A percentile compares a stretch with the other conserved stretches of the same genome.
Conservation (phyloP, 2,888 invertebrate species). For the Chrysodeixis includens region DNA sequence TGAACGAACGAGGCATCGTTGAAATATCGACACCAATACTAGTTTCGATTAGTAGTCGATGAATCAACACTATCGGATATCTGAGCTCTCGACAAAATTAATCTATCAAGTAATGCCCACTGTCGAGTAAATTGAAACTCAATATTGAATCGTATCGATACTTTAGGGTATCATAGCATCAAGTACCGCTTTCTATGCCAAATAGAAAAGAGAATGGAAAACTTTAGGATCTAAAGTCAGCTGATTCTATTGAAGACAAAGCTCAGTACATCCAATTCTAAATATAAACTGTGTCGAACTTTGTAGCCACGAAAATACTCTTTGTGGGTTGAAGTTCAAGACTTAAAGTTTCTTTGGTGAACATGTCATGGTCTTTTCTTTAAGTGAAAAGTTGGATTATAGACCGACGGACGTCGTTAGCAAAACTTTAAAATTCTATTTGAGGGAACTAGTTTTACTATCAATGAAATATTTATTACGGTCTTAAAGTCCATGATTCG, state of each 20-base stretch:
- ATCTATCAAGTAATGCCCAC: conserved; percentile 49
- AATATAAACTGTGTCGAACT: conserved; percentile 8
- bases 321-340: conserved; percentile 35
- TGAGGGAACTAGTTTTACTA: background rate
- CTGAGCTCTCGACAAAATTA: conserved; percentile 54
- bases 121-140: conserved; percentile 52
- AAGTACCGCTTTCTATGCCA: conserved; percentile 19
- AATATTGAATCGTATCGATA: conserved; percentile 35
- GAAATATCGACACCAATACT: conserved; percentile 49
- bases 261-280: background rate
- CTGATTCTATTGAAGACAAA: background rate
- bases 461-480: background rate
- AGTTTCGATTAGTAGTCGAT: conserved; percentile 53
- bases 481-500: background rate
- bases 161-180: conserved; percentile 30
- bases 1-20: conserved; percentile 45
- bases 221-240: conserved; percentile 18
- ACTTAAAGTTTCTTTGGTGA: conserved; percentile 21
- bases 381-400: conserved; percentile 19
- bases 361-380: conserved; percentile 19
- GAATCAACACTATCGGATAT: conserved; percentile 57
- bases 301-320: conserved; percentile 20
- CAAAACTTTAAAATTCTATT: conserved; percentile 11
- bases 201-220: conserved; percentile 11
- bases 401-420: conserved; percentile 6